Base-by-base conservation (phyloP, 2,797 vertebrate species). In the Stomatorhinus walkeri region DNA sequence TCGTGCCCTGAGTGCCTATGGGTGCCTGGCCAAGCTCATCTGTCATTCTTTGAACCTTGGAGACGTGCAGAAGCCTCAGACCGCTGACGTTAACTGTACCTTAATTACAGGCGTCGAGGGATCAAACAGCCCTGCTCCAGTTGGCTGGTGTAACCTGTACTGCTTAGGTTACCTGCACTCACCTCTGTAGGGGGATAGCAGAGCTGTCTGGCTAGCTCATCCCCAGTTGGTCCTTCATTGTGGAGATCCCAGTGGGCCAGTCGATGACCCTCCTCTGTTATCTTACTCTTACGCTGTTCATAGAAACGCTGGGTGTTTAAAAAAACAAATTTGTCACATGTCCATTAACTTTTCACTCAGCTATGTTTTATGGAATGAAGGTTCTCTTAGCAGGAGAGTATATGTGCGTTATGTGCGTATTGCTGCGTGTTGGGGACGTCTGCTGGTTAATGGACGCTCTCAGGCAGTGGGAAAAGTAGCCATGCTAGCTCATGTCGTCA, bases 341-440 rank as follows among this genome's bases (percentile, higher is more conserved):
- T 72, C 10, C 10, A 3, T 36, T 32, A 72, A 14, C 28, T 72
- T 72, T 72, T 72, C 28, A 43, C 36, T 79, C 32, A 1, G 32
- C 72, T 79, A 7, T 79, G 24, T 24, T 61, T 61, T 61, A 79
- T 43, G 36, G 36, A 40, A 36, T 2, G 5, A 79, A 43, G 36
- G 36, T 43, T 43, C 40, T 36, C 36, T 43, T 43, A 36, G 68
- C 68, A 76, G 72, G 32, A 19, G 16, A 43, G 28, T 32, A 4
- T n/a, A n/a, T n/a, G n/a, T n/a, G n/a, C n/a, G 51, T 32, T 28
- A 46, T 87, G 87, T 90, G 88, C 91, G 46, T 87, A 91, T 88
- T 64, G 89, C 89, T 88, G 93, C 92, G 88, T 89, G 85, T 87
- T 91, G 61, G 91, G 91, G 94, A 93, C 95, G 91, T 92, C 95